Base-by-base conservation (phyloP, 2,797 vertebrate genomes). In the Danio tinwini region DNA sequence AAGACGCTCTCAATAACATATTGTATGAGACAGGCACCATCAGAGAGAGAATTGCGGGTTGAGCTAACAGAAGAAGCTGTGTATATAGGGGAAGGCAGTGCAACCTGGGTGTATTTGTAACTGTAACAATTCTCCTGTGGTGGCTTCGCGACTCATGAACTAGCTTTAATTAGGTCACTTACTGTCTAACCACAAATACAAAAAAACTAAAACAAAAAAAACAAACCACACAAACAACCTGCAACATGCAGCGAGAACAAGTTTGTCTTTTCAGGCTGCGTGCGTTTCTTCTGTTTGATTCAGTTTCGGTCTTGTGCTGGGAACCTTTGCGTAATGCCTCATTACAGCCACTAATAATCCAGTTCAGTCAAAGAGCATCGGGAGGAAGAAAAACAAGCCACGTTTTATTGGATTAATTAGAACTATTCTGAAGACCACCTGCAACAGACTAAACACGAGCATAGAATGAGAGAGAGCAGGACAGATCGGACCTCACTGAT, bases 1-100 rank as follows among this genome's bases (percentile, higher is more conserved):
- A 94, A 93, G 92, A 91, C 91, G 81, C 91, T 90, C 91, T 95
- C 95, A 95, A 94, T 95, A 93, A 94, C 92, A 91, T 93, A 94
- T 93, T 95, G 95, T 96, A 91, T 82, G 85, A 83, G 87, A 82
- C 87, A 85, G 83, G 87, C 88, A 74, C 56, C 65, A 50, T 40
- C 40, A 77, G 68, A 77, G 58, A 69, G 75, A 74, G 61, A 69
- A 80, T 74, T 73, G 58, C n/a, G 61, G 69, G 21, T 29, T 70
- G 76, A 68, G 42, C 39, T 68, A 53, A 67, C 37, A 58, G 21
- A 78, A 42, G 53, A n/a, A 81, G 76, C 68, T 45, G 58, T 63
- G 76, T 71, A 74, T 76, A 86, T 76, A 86, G 85, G 86, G 81
- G 73, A 80, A 84, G 89, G 76, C 84, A 19, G 62, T 6, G 10